Conservation (phyloP, 2,113 vertebrate genomes). For the Hydropotes inermis region DNA sequence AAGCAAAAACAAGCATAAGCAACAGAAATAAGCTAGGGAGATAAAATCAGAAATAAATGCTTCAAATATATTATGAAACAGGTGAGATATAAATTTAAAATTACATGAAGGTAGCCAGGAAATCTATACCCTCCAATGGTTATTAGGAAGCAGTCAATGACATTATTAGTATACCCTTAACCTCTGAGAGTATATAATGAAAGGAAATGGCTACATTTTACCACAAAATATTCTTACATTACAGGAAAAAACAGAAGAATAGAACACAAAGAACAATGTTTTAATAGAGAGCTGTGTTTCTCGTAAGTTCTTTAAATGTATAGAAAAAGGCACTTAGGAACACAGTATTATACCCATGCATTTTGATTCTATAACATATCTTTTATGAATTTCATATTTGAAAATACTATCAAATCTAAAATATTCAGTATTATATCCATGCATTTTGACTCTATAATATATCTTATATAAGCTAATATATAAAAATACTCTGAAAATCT, state of each 20-base stretch:
- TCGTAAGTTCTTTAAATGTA: not conserved
- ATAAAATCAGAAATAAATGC: not conserved
- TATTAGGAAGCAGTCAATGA: not conserved
- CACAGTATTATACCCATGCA: not conserved
- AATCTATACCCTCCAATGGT: not conserved
- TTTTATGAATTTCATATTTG: not conserved
- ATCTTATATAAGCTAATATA: not conserved
- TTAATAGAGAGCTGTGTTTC: not conserved
- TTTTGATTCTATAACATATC: not conserved
- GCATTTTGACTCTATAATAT: not conserved
- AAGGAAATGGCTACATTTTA: conserved; percentile 41
- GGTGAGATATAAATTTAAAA: not conserved
- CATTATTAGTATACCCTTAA: not conserved
- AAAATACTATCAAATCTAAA: not conserved
- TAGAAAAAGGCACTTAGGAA: not conserved
- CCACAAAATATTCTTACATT: conserved; percentile 6
- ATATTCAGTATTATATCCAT: not conserved
- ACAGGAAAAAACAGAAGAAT: conserved; percentile 24
- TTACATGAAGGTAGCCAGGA: not conserved
- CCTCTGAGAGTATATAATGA: conserved; percentile 25
- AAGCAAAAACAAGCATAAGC: not conserved
- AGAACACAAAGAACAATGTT: not conserved
- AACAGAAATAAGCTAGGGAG: not conserved
- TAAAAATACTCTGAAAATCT: not conserved
- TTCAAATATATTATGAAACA: not conserved